phyloP scores from a whole-genome alignment of 2,888 invertebrate genomes.

The Malacosoma neustria region DNA sequence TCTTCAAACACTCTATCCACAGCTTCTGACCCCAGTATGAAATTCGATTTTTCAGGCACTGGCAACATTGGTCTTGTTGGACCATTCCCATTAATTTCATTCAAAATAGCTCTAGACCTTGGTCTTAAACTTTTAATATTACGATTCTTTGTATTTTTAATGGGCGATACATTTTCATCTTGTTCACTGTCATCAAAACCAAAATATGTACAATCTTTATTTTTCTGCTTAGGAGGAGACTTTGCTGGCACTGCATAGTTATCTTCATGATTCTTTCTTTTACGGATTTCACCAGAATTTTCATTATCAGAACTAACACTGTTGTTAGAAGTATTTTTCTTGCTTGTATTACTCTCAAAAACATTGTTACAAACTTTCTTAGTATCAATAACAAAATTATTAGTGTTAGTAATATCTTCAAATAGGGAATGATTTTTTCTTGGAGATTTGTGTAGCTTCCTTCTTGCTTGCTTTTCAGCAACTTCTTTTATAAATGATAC shows the following conservation, averaged over 20 bases:
- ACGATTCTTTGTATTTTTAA: constrained; percentile 25
- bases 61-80: constrained; percentile 39
- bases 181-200: constrained; percentile 61
- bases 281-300: constrained; percentile 16
- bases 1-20: constrained; percentile 39
- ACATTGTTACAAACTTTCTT: constrained; percentile 10
- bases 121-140: constrained; percentile 29
- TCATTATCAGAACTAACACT: constrained; percentile 24
- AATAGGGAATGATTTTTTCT: constrained; percentile 34
- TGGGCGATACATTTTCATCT: constrained; percentile 55
- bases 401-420: constrained; percentile 25
- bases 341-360: constrained; percentile 17
- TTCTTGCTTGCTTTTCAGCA: constrained; percentile 41
- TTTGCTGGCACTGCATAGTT: constrained; percentile 15
- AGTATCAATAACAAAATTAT: constrained; percentile 5
- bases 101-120: constrained; percentile 35
- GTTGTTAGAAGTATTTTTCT: constrained; percentile 13
- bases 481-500: constrained; percentile 60
- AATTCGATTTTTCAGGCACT: constrained; percentile 34
- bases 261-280: constrained; percentile 22
- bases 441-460: constrained; percentile 35
- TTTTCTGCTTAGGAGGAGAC: constrained; percentile 21
- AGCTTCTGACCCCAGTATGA: constrained; percentile 29
- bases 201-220: constrained; percentile 47
- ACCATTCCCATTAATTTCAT: constrained; percentile 41